Base-by-base conservation (phyloP, 1,140 invertebrate species). In the Drosophila littoralis region DNA sequence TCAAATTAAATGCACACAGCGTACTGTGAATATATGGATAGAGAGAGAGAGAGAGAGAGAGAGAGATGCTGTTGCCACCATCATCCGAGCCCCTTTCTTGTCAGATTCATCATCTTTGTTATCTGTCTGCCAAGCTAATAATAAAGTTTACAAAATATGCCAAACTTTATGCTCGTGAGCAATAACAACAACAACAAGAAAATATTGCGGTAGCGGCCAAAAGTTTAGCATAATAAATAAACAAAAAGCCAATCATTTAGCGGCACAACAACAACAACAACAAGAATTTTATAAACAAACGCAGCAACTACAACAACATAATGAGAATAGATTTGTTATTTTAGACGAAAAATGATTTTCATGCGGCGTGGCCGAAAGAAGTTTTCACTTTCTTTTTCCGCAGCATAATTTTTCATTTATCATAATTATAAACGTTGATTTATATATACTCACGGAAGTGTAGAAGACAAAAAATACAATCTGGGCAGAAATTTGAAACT, bases 81-180 rank as follows among this genome's bases (percentile, higher is more conserved):
- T 7, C 28, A 10, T 17, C 38, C 10, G 10, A 7, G 7, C 54
- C 40, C 9, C 22, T 35, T 13, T 32, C 12, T 51, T 8, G 10
- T 7, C 2, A 17, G 12, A 32, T 15, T 43, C 72, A 61, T 59
- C 59, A 61, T 45, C 50, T 76, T 61, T 48, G 61, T 72, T 66
- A 48, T 59, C 38, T 42, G 59, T 33, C 65, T 55, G 51, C 50
- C 52, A 77, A 70, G 89, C 84, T 91, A 91, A 91, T 91, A 91
- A 91, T 91, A 83, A 91, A 91, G 84, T 91, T 91, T 81, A 78
- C 79, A 75, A 90, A 90, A 90, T 86, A 91, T 90, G 81, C 89
- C 76, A 86, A 91, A 91, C 71, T 91, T 91, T 91, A 54, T 58
- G 78, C 79, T 66, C 40, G 69, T 79, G 46, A 74, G 64, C 55